phyloP scores from a whole-genome alignment of 2,888 invertebrate genomes.

The Chouioia cunea region DNA sequence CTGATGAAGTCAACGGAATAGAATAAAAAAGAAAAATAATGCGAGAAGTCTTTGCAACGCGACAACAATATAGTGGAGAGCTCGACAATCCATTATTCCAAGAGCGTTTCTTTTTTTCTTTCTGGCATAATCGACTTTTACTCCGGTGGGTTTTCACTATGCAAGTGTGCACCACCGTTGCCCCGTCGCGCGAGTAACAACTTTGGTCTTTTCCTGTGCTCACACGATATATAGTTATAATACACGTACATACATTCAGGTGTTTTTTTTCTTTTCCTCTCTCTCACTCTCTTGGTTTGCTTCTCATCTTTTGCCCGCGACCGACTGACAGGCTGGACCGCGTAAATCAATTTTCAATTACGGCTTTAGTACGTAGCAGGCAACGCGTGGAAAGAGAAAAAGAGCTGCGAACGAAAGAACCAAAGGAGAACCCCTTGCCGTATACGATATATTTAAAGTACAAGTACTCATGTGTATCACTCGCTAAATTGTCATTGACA shows the following conservation, averaged over 20 bases:
- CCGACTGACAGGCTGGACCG: slow-evolving; percentile 67
- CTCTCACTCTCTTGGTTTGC: slow-evolving; percentile 47
- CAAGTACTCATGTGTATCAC: not conserved
- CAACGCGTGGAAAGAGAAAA: slow-evolving; percentile 45
- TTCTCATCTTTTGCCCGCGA: slow-evolving; percentile 60
- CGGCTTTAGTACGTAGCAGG: slow-evolving; percentile 50
- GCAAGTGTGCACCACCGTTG: not conserved
- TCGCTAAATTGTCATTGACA: slow-evolving; percentile 31
- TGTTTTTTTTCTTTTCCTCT: slow-evolving; percentile 39
- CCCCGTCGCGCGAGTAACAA: slow-evolving; percentile 33
- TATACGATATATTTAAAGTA: not conserved
- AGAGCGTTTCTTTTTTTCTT: slow-evolving; percentile 31
- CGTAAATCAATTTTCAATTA: slow-evolving; percentile 72
- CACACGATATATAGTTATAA: slow-evolving; percentile 46
- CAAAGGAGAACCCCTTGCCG: slow-evolving; percentile 34
- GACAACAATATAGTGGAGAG: slow-evolving; percentile 39
- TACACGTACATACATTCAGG: slow-evolving; percentile 35
- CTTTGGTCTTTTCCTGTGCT: slow-evolving; percentile 45
- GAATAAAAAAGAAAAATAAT: slow-evolving; percentile 27
- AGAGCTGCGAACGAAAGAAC: slow-evolving; percentile 29
- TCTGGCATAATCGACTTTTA: slow-evolving; percentile 45
- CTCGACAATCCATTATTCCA: slow-evolving; percentile 40
- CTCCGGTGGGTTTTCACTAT: slow-evolving; percentile 28
- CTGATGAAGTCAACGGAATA: no score
- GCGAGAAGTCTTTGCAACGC: slow-evolving; percentile 32